These are phyloP conservation scores for Micronycteris hirsuta DNA, from an alignment of 2,113 vertebrate genomes.

Conservation along the genomic window DNA sequence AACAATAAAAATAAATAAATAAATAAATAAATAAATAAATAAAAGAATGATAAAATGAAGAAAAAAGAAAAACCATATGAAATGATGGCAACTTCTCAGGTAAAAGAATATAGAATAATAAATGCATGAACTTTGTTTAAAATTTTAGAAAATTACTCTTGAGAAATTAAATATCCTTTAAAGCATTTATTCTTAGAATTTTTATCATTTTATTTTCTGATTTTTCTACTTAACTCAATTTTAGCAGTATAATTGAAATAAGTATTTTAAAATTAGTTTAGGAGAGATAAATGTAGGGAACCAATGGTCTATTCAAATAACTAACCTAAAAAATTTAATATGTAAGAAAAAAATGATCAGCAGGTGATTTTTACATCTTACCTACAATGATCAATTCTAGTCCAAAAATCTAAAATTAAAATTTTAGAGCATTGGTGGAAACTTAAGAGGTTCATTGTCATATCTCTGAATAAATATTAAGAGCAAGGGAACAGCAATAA, in stretches of 20 bases:
- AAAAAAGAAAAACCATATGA: not conserved
- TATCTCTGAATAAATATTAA: not conserved
- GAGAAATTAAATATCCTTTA: conserved; percentile 10
- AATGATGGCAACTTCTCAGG: not conserved
- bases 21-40: too few relatives aligned
- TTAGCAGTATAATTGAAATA: not conserved
- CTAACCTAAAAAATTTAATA: not conserved
- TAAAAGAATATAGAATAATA: not conserved
- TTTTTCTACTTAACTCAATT: conserved; percentile 34
- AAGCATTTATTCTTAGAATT: not conserved
- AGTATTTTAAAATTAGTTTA: conserved; percentile 12
- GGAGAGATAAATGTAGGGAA: not conserved
- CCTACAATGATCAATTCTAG: not conserved
- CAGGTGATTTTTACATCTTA: not conserved
- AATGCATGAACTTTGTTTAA: not conserved
- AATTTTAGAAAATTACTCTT: conserved; percentile 1
- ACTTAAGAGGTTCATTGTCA: not conserved
- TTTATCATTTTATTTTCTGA: not conserved
- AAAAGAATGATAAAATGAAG: not conserved
- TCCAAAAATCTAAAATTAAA: conserved; percentile 14
- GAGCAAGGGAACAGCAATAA: not conserved
- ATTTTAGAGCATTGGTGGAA: not conserved
- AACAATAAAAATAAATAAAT: too few relatives aligned
- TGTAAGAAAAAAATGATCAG: not conserved
- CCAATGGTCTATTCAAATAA: not conserved